Evolutionary conservation across 2,113 vertebrate species (phyloP).

Genomic region (Oryzias woworae): DNA sequence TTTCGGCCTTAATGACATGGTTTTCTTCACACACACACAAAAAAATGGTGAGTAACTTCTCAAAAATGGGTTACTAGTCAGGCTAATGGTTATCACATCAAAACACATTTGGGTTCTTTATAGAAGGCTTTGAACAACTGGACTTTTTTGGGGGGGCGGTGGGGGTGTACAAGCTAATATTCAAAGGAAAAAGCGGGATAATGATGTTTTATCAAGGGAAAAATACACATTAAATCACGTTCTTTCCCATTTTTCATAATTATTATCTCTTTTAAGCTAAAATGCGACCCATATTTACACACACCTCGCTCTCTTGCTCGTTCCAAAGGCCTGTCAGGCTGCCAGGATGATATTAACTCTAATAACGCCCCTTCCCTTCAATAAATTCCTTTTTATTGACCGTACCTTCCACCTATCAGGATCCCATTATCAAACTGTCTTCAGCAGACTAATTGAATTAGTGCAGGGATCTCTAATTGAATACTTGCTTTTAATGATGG

Average conservation of each 20-base stretch:
- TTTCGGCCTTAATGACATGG: too few species aligned
- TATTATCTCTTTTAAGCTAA: neutral
- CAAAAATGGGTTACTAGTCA: neutral
- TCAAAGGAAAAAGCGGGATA: neutral
- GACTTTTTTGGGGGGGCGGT: neutral
- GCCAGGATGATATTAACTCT: constrained; percentile 37
- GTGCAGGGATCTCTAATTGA: constrained; percentile 33
- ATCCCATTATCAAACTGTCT: constrained; percentile 63
- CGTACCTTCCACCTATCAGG: constrained; percentile 31
- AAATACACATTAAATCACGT: neutral
- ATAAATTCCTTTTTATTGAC: constrained; percentile 58
- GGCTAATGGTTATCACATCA: neutral
- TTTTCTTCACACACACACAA: too few species aligned
- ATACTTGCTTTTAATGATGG: constrained; percentile 51
- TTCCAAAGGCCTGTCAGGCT: neutral
- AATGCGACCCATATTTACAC: neutral
- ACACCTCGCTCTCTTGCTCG: neutral
- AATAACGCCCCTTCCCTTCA: constrained; percentile 27
- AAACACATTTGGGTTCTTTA: neutral
- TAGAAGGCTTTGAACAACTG: neutral
- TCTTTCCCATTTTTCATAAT: neutral
- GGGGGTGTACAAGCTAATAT: neutral
- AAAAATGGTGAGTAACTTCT: too few species aligned
- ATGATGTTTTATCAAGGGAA: neutral
- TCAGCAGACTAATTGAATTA: constrained; percentile 62